These are phyloP conservation scores for Andrena chrysosceles DNA, from an alignment of 2,888 invertebrate genomes.

Conservation along the genomic window DNA sequence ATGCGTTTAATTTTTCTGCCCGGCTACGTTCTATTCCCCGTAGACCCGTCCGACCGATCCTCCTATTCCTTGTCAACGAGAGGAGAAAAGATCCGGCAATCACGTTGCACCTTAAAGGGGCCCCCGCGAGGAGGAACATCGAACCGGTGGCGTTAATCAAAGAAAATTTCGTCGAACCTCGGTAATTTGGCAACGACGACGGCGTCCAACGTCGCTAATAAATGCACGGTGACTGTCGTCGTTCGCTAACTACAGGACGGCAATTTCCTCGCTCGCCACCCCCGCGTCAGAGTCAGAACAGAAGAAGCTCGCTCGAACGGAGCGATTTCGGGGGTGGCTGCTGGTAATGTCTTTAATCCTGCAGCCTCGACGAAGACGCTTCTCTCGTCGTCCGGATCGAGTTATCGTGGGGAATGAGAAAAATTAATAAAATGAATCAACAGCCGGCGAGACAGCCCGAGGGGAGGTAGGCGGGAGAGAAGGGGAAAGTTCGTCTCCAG, in stretches of 20 bases:
- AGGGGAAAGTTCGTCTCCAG: slow-evolving; percentile 29
- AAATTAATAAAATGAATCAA: slow-evolving; percentile 84
- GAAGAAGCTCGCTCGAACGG: slow-evolving; percentile 65
- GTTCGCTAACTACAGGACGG: slow-evolving; percentile 15
- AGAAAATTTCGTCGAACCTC: slow-evolving; percentile 1
- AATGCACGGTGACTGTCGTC: slow-evolving; percentile 18
- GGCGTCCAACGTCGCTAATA: slow-evolving; percentile 34
- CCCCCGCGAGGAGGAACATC: not conserved
- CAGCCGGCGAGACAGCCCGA: slow-evolving; percentile 72
- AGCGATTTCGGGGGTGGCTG: slow-evolving; percentile 73
- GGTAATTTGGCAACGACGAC: slow-evolving; percentile 35
- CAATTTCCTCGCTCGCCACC: slow-evolving; percentile 25
- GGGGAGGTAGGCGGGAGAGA: slow-evolving; percentile 45
- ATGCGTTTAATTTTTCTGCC: slow-evolving; percentile 78
- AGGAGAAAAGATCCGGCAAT: not conserved
- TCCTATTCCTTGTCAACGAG: slow-evolving; percentile 15
- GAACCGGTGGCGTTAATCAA: slow-evolving; percentile 8
- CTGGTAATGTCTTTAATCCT: slow-evolving; percentile 76
- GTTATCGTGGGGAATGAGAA: slow-evolving; percentile 79
- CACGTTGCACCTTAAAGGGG: not conserved
- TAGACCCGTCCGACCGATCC: slow-evolving; percentile 32
- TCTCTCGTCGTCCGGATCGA: slow-evolving; percentile 75
- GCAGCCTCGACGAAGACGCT: slow-evolving; percentile 63
- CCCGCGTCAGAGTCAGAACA: slow-evolving; percentile 22
- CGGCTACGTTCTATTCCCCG: slow-evolving; percentile 72